A percentile compares a stretch with the other conserved stretches of the same genome.
These are phyloP conservation scores for Aspidiotus destructor DNA, from an alignment of 2,888 invertebrate genomes.

Conservation along the genomic window DNA sequence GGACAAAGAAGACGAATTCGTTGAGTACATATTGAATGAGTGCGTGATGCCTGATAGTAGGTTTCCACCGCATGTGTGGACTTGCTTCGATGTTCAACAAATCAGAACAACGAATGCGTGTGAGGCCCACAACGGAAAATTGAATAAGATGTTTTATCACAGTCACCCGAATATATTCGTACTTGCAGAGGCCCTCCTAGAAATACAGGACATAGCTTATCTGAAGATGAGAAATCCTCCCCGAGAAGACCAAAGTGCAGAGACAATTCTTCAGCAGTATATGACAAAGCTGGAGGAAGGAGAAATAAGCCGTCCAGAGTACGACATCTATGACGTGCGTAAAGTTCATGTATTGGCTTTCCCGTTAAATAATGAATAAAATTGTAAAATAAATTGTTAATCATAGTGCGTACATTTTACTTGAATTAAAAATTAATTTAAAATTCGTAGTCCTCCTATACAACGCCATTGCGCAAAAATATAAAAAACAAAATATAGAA, in stretches of 20 bases:
- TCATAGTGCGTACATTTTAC: too few relatives aligned
- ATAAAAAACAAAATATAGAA: too few relatives aligned
- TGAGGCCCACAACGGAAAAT: background rate
- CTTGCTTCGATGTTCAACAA: background rate
- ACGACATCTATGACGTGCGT: background rate
- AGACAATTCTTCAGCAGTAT: background rate
- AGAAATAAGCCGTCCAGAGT: background rate
- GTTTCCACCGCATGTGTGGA: background rate
- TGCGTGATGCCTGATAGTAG: background rate
- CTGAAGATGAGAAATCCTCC: background rate
- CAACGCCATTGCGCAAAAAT: too few relatives aligned
- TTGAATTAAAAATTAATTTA: too few relatives aligned
- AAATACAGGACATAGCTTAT: background rate
- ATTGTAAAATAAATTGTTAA: too few relatives aligned
- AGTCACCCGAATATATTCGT: background rate
- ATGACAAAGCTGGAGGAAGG: background rate
- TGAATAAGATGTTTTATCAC: constrained; percentile 3
- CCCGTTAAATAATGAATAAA: too few relatives aligned
- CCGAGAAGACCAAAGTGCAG: background rate
- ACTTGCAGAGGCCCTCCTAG: background rate
- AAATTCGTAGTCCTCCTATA: too few relatives aligned
- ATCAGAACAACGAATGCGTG: constrained; percentile 1
- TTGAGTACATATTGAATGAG: background rate
- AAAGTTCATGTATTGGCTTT: too few relatives aligned
- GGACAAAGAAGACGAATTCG: background rate